These are phyloP conservation scores for Pteria penguin DNA, from an alignment of 2,888 invertebrate species.

Conservation along the genomic window DNA sequence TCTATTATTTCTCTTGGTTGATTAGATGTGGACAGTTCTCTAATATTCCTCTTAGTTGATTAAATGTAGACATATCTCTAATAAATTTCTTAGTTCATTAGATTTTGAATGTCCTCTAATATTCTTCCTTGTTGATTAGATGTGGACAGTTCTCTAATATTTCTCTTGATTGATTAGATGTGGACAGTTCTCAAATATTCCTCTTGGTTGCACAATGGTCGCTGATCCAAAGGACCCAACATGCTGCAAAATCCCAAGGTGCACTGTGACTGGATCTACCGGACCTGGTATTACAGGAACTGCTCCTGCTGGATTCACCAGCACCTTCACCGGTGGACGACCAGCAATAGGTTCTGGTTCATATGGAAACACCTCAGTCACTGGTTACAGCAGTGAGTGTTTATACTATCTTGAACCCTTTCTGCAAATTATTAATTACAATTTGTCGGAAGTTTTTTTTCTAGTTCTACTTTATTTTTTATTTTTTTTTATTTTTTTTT, in stretches of 20 bases:
- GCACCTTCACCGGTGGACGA: conserved; percentile 63
- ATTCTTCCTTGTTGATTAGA: no score
- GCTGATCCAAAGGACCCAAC: conserved; percentile 68
- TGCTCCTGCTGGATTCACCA: conserved; percentile 60
- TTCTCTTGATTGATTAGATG: conserved; percentile 59
- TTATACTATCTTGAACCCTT: neutral
- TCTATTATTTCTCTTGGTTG: no score
- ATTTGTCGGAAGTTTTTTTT: no score
- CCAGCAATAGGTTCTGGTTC: conserved; percentile 46
- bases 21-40: no score
- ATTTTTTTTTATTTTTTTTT: no score
- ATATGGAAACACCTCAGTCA: conserved; percentile 39
- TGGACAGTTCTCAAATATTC: conserved; percentile 63
- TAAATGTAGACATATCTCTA: no score
- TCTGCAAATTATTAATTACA: neutral
- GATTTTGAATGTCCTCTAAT: no score
- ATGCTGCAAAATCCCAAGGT: conserved; percentile 69
- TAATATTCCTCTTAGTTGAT: no score
- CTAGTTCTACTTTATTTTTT: no score
- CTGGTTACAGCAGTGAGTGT: conserved; percentile 58
- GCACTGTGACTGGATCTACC: conserved; percentile 55
- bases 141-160: no score
- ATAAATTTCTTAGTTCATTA: no score
- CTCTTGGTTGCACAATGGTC: conserved; percentile 61
- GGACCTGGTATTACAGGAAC: conserved; percentile 46